Evolutionary conservation across 2,797 vertebrate species (phyloP), one percentile per base, ranked within the genome.

Genomic region (Epinephelus malabaricus): DNA sequence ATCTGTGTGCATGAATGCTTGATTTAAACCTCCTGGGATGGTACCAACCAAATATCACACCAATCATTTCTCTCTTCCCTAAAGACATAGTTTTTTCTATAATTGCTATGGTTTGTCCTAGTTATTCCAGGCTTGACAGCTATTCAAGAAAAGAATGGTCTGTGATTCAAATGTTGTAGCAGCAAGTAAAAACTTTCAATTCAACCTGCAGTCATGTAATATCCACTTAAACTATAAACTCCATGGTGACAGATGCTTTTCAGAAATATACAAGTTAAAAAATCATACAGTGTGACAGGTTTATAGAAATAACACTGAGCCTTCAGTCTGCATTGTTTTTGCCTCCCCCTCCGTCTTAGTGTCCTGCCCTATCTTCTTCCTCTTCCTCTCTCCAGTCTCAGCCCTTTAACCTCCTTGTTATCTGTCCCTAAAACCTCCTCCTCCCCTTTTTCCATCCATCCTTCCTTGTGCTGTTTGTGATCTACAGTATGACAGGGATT

Each of bases 401-500:
- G 30, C 17, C 17, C 25, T 60, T 62, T 25, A 17, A 74, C 69
- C 45, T 70, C 34, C 45, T 38, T 45, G 6, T 55, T 65, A 49
- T 63, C 70, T 47, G 34, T 56, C 67, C 34, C 23, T 58, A 23
- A 49, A 17, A 59, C 34, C 6, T 30, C 23, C 15, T 68, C 58
- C 51, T 25, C 13, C 49, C 47, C 18, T 47, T 47, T 59, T 40
- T 45, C 59, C 67, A 54, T 78, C 51, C 58, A 38, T 68, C 34
- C 61, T 27, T 75, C 79, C 84, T 74, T 81, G 66, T 83, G 72
- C 43, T 63, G 84, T 81, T 78, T 73, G 61, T 69, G 53, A 80
- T 89, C 78, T 79, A 66, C 79, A 86, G 88, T 84, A 63, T 86
- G 12, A 54, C 79, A 43, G 81, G 85, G 86, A 86, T 86, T 86